Evolutionary conservation across 2,888 invertebrate genomes (phyloP), one percentile per base, ranked within the genome.

Genomic region (Nesidiocoris tenuis): DNA sequence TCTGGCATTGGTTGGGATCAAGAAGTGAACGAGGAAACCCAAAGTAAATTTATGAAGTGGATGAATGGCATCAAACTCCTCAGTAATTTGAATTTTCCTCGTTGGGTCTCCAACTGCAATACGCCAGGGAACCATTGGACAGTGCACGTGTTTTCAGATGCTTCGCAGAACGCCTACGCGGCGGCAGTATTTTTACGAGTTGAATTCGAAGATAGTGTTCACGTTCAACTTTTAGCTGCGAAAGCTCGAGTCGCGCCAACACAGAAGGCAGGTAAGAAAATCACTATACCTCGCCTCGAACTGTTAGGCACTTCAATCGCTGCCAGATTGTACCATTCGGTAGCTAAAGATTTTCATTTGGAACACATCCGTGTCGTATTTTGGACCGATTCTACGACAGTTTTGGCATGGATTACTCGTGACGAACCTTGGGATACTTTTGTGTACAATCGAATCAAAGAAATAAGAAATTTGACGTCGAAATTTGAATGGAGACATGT

Each of bases 41-140:
- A n/a, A 63, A 63, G 23, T 21, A 21, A 7, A n/a, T 1, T 24
- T 63, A 63, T 25, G 65, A 65, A 63, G 22, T 63, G 63, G 63
- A 19, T 63, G 63, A 63, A 5, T 1, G 23, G 22, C n/a, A 2
- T 22, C 19, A 7, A 2, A 22, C 63, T 18, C 18, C 22, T 63
- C 17, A 2, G 16, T 3, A 19, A 65, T 19, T 22, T 2, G 1
- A 22, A 0, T 3, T 22, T 63, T 12, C 22, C 7, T 17, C 1
- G 59, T 9, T 59, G 59, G 59, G 17, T 5, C 5, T 21, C 59
- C 2, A 2, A n/a, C n/a, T n/a, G 16, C 23, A 63, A 1, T 1
- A 2, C 21, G 1, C 7, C 12, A 5, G 16, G 2, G 16, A 18
- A 7, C n/a, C 1, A n/a, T 22, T 63, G 63, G 63, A 22, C 5